Evolutionary conservation across 2,888 invertebrate species (phyloP).

Genomic region (Drosophila engyochracea): DNA sequence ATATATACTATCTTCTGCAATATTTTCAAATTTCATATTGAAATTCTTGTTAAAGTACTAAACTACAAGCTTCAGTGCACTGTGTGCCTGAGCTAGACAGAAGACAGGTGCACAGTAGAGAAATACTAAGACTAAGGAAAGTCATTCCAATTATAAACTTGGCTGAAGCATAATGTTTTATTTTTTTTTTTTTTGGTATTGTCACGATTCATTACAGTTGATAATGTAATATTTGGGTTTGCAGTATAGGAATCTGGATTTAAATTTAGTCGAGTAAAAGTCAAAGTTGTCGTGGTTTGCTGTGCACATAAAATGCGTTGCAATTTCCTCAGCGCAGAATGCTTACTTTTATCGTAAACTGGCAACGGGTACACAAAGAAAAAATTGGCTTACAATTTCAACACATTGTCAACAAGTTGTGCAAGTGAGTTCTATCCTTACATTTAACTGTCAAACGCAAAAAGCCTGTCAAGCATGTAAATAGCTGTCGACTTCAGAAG

Average conservation of each 20-base stretch:
- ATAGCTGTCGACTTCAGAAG: not conserved
- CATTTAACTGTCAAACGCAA: not conserved
- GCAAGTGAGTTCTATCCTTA: not conserved
- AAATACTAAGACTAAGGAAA: not conserved
- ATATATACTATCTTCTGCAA: not conserved
- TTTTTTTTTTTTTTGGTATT: not conserved
- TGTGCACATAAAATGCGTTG: not conserved
- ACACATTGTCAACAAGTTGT: not conserved
- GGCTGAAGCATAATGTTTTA: not conserved
- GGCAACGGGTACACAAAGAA: not conserved
- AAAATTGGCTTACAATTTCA: not conserved
- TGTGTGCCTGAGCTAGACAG: not conserved
- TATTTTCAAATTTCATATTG: not conserved
- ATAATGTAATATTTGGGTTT: not conserved
- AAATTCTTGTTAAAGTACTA: not conserved
- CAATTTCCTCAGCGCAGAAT: not conserved
- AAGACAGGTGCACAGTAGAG: not conserved
- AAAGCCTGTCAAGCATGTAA: not conserved
- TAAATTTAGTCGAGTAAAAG: not conserved
- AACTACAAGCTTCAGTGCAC: not conserved
- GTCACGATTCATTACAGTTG: not conserved
- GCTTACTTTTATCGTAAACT: not conserved
- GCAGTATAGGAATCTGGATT: not conserved
- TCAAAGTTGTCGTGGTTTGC: not conserved
- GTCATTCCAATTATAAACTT: not conserved